Conservation (phyloP, 53 echinoderm and acorn worm genomes). For the Apostichopus leukothele region DNA sequence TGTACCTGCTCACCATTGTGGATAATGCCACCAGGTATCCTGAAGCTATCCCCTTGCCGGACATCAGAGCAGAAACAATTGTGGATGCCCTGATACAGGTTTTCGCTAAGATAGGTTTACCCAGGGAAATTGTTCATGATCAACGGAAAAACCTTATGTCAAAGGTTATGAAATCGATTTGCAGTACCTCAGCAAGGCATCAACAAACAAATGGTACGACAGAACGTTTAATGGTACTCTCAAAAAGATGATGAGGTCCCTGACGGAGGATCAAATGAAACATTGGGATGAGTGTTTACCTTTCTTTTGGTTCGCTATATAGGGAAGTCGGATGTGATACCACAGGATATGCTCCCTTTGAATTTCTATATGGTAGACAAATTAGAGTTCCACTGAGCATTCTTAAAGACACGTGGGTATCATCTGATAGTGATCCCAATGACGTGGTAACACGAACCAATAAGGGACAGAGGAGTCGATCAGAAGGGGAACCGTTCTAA, state of each 20-base stretch:
- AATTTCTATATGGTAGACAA: slow-evolving; percentile 48
- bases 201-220: background rate
- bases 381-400: background rate
- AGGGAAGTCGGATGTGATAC: background rate
- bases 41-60: slow-evolving; percentile 51
- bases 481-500: too few relatives aligned
- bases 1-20: background rate
- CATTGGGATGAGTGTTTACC: background rate
- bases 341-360: slow-evolving; percentile 34
- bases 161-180: slow-evolving; percentile 41
- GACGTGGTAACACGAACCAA: background rate
- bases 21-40: slow-evolving; percentile 56
- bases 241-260: background rate
- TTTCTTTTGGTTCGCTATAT: background rate
- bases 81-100: slow-evolving; percentile 48
- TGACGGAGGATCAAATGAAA: background rate
- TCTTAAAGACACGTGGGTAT: background rate
- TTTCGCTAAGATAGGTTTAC: slow-evolving; percentile 54
- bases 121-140: slow-evolving; percentile 65
- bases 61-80: slow-evolving; percentile 51
- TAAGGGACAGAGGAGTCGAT: too few relatives aligned
- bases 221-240: background rate
- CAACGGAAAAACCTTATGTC: slow-evolving; percentile 69
- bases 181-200: background rate
- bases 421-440: background rate